phyloP scores from a whole-genome alignment of 2,113 vertebrate genomes.

The Ia io region DNA sequence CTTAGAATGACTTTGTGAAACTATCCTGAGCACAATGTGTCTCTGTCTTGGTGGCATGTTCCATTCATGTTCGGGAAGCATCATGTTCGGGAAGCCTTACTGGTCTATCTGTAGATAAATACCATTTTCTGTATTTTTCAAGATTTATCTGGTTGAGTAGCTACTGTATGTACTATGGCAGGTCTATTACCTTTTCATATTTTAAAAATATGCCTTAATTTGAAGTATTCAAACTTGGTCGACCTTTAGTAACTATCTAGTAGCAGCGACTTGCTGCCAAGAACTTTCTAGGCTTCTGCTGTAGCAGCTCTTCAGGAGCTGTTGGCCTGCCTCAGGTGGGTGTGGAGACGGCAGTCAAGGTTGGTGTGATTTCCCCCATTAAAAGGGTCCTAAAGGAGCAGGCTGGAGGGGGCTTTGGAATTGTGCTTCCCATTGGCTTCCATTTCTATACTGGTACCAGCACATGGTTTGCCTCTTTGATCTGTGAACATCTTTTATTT shows the following conservation, averaged over 20 bases:
- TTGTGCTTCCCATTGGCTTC: not conserved
- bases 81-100: not conserved
- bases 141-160: not conserved
- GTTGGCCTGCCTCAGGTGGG: not conserved
- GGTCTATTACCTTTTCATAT: not conserved
- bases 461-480: not conserved
- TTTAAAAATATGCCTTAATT: not conserved
- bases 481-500: not conserved
- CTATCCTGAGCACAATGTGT: not conserved
- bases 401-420: not conserved
- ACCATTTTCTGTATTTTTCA: not conserved
- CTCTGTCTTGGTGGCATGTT: too few relatives aligned
- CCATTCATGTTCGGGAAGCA: not conserved
- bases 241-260: not conserved
- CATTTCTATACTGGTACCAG: not conserved
- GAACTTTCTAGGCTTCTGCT: not conserved
- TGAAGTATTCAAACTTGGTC: not conserved
- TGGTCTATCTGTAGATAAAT: not conserved
- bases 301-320: not conserved
- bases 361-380: fast-evolving
- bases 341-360: not conserved
- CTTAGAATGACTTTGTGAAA: not conserved
- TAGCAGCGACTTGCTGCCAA: not conserved
- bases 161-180: not conserved
- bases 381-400: not conserved